phyloP scores from a whole-genome alignment of 2,888 invertebrate species.

The Anthophora plumipes region DNA sequence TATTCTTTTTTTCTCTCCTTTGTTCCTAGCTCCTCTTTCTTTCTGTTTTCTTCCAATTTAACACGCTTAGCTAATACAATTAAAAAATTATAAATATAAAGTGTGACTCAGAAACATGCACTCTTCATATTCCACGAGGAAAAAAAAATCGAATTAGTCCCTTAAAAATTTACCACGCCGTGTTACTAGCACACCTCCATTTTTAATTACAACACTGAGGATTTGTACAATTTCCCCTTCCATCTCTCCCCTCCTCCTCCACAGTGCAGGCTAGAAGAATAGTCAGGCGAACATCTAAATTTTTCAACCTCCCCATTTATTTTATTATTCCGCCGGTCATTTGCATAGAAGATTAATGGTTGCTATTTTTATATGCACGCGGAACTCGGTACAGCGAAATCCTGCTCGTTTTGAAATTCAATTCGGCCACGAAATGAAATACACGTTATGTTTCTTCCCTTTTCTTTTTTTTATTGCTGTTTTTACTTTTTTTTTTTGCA shows the following conservation, averaged over 20 bases:
- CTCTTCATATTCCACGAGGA: background rate
- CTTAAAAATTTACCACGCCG: too few relatives aligned
- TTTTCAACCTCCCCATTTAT: conserved; percentile 13
- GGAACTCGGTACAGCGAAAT: background rate
- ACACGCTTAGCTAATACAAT: too few relatives aligned
- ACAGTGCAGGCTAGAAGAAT: background rate
- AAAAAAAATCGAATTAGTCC: background rate
- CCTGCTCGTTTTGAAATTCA: conserved; percentile 36
- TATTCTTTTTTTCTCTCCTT: too few relatives aligned
- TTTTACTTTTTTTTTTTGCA: background rate
- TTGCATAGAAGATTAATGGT: conserved; percentile 46
- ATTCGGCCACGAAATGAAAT: conserved; percentile 7
- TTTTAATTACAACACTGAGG: background rate
- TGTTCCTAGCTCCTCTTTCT: too few relatives aligned
- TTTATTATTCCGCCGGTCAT: conserved; percentile 22
- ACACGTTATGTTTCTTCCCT: too few relatives aligned
- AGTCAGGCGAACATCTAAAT: background rate
- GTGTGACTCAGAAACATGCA: too few relatives aligned
- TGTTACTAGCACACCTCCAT: too few relatives aligned
- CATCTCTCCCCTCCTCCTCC: too few relatives aligned
- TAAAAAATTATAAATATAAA: too few relatives aligned
- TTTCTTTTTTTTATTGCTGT: too few relatives aligned
- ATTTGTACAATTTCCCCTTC: background rate
- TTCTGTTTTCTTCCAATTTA: too few relatives aligned
- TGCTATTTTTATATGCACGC: conserved; percentile 14